Evolutionary conservation across 2,113 vertebrate species (phyloP).

Genomic region (Xiphias gladius): DNA sequence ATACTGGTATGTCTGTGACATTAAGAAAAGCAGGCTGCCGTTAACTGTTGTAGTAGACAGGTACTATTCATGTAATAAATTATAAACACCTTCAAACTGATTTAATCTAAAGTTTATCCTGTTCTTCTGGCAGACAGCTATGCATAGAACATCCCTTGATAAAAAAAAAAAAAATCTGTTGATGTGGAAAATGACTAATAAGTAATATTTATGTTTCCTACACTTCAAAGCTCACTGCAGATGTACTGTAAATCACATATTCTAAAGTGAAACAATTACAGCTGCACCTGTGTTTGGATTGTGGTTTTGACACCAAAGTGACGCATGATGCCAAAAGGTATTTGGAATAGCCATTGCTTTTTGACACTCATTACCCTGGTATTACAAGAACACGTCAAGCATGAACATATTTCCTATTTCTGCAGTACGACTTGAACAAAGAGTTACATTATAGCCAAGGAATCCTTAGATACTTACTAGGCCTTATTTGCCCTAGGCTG

Average conservation of each 20-base stretch:
- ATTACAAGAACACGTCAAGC: conserved; percentile 81
- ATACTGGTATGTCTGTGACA: background rate
- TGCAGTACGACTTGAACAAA: conserved; percentile 74
- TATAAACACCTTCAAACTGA: background rate
- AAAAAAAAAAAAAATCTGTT: background rate
- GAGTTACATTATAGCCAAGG: conserved; percentile 75
- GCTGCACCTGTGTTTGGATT: conserved; percentile 45
- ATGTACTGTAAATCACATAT: conserved; percentile 40
- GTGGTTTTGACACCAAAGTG: conserved; percentile 66
- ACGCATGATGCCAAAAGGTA: conserved; percentile 69
- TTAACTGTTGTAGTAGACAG: background rate
- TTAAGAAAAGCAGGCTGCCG: background rate
- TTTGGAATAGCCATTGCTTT: conserved; percentile 70
- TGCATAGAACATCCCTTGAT: conserved; percentile 3
- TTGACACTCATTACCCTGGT: conserved; percentile 77
- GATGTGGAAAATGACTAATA: conserved; percentile 23
- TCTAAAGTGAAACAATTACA: conserved; percentile 60
- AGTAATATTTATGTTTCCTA: conserved; percentile 5
- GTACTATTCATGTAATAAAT: background rate
- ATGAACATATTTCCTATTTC: conserved; percentile 80
- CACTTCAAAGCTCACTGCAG: conserved; percentile 32
- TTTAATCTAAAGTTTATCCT: conserved; percentile 17
- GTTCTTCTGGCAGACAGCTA: conserved; percentile 4
- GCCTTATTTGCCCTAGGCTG: conserved; percentile 71
- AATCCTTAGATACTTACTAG: conserved; percentile 66